Evolutionary conservation across 2,113 vertebrate species (phyloP).

Genomic region (Sorex araneus): DNA sequence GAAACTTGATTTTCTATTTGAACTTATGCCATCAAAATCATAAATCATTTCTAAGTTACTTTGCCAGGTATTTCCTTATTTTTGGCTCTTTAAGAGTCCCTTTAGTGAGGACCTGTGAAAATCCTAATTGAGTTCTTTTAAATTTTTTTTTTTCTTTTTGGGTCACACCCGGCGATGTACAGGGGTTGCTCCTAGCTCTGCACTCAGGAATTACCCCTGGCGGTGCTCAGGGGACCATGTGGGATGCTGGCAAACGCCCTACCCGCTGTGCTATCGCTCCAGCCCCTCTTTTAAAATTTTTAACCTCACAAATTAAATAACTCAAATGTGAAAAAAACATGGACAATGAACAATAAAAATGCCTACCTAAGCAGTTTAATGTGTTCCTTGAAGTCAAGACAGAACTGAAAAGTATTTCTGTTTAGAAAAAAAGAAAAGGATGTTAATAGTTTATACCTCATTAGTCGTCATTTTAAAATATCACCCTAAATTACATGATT

Average conservation of each 20-base stretch:
- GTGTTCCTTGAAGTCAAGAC: background rate
- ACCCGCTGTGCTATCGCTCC: too few relatives aligned
- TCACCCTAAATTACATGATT: constrained; percentile 23
- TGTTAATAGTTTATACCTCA: too few relatives aligned
- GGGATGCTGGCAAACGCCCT: too few relatives aligned
- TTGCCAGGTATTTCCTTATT: constrained; percentile 27
- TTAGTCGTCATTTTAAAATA: background rate
- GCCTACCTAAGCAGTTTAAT: background rate
- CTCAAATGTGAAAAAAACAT: constrained; percentile 21
- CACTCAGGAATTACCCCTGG: too few relatives aligned
- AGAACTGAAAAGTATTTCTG: background rate
- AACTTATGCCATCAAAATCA: background rate
- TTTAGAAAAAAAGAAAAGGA: background rate
- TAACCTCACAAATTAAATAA: constrained; percentile 16
- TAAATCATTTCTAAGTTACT: background rate
- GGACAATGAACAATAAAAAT: background rate
- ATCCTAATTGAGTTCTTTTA: background rate
- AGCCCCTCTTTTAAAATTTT: background rate
- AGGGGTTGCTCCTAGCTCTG: too few relatives aligned
- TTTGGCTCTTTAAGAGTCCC: constrained; percentile 20
- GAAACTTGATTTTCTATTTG: constrained; percentile 24
- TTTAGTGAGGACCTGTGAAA: background rate
- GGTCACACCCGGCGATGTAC: too few relatives aligned
- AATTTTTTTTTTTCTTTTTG: too few relatives aligned
- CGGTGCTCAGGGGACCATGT: too few relatives aligned